A percentile compares a stretch with the other conserved stretches of the same genome.
These are phyloP conservation scores for Okapia johnstoni DNA, from an alignment of 2,113 vertebrate species.

Conservation along the genomic window DNA sequence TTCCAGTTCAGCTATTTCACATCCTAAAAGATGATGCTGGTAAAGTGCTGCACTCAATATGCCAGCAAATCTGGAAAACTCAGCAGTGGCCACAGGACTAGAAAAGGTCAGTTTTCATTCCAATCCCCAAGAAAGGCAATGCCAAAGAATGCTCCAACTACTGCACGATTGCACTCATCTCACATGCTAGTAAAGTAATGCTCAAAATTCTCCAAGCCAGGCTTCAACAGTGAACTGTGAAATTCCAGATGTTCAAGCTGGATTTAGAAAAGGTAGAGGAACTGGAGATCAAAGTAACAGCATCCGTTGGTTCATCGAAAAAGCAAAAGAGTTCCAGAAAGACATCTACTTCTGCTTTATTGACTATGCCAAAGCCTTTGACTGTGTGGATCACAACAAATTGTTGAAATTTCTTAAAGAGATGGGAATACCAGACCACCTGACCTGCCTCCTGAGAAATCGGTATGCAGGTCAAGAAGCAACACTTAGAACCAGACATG, in stretches of 20 bases:
- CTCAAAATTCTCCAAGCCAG: not conserved
- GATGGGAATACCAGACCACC: not conserved
- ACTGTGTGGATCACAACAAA: not conserved
- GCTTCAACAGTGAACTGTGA: not conserved
- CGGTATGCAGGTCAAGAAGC: not conserved
- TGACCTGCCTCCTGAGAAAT: not conserved
- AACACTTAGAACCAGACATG: not conserved
- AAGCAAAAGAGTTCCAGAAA: not conserved
- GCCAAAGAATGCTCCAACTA: not conserved
- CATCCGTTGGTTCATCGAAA: rapidly evolving
- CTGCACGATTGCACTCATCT: not conserved
- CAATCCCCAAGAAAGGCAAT: not conserved
- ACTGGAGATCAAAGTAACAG: not conserved
- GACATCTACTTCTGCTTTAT: not conserved
- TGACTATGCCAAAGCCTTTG: not conserved
- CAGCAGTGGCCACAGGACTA: not conserved
- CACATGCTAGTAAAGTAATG: not conserved
- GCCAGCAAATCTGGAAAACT: not conserved
- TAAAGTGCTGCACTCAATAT: not conserved
- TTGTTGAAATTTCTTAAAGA: not conserved
- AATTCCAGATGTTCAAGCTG: not conserved
- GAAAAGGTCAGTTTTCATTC: not conserved
- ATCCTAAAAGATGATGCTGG: not conserved
- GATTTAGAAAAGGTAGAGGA: not conserved
- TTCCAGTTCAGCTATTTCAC: not conserved